Base-by-base conservation (phyloP, 1,140 invertebrate species). In the Phortica variegata region DNA sequence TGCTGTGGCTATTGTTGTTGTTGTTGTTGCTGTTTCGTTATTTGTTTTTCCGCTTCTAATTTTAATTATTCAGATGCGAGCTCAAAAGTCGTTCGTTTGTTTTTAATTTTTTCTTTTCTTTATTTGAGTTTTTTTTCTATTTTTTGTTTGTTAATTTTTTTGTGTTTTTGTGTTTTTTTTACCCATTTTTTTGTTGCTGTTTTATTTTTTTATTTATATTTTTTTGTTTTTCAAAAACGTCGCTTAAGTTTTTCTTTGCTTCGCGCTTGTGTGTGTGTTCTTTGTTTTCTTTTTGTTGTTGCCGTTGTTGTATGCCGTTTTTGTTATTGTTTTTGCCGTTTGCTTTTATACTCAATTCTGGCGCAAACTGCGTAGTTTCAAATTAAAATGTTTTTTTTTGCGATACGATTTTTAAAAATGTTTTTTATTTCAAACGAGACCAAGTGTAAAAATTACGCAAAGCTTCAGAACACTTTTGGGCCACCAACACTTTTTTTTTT, bases 31-130 rank as follows among this genome's bases (percentile, higher is more conserved):
- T 48, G 8, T 34, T 29, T 29, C 13, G 8, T 45, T 66, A 66
- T 66, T 66, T 68, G 66, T 60, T 68, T 68, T 68, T 66, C 63
- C 48, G 63, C 60, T 66, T 68, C 60, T 68, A 68, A 68, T 68
- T 68, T 68, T 68, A 68, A 68, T 68, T 68, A 68, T 68, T 63
- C 63, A 66, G 63, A 68, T 68, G 63, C 52, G 51, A 53, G 63
- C 63, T 68, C 63, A 66, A 68, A 68, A 68, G 63, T 66, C 63
- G 63, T 53, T 60, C 57, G 58, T 40, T 21, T 54, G 62, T 62
- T 66, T 66, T 56, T 66, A 60, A 47, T 55, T 46, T 32, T 21
- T 48, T 47, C 41, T 49, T 54, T 34, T 29, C 50, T 42, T 53
- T 55, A 16, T 48, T 61, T 43, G 40, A 43, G 26, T 54, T 61